A percentile compares a stretch with the other conserved stretches of the same genome.
phyloP scores from a whole-genome alignment of 1,140 invertebrate genomes.

The Drosophila arizonae region DNA sequence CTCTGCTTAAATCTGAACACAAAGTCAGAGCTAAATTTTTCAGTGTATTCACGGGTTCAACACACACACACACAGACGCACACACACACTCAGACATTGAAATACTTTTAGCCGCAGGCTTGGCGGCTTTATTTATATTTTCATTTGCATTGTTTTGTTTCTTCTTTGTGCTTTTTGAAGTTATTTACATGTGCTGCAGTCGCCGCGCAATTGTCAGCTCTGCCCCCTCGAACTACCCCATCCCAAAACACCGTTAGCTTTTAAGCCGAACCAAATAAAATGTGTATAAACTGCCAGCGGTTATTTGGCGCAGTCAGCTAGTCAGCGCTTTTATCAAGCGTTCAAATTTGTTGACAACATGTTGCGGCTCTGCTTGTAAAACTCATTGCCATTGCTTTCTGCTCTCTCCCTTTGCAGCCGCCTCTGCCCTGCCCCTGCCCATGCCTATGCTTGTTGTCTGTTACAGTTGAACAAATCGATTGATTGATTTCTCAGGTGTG shows the following conservation, averaged over 20 bases:
- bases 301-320: constrained; percentile 61
- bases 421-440: background rate
- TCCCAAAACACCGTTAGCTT: constrained; percentile 1
- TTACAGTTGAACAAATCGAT: constrained; percentile 77
- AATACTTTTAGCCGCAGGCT: constrained; percentile 41
- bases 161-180: constrained; percentile 53
- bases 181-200: constrained; percentile 70
- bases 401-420: background rate
- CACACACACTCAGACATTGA: background rate
- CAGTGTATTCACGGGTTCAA: constrained; percentile 25
- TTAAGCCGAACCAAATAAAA: constrained; percentile 8
- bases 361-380: constrained; percentile 68
- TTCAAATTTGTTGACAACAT: constrained; percentile 77
- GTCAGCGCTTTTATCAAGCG: constrained; percentile 63
- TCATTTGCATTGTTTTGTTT: constrained; percentile 44
- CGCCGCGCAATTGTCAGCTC: constrained; percentile 53
- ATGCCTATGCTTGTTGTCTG: constrained; percentile 29
- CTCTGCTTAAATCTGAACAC: constrained; percentile 15
- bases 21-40: constrained; percentile 38
- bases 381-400: constrained; percentile 25
- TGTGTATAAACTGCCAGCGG: constrained; percentile 50
- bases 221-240: background rate
- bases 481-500: constrained; percentile 80
- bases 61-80: background rate
- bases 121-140: constrained; percentile 15